Base-by-base conservation (phyloP, 2,888 invertebrate species). In the Agrochola macilenta region DNA sequence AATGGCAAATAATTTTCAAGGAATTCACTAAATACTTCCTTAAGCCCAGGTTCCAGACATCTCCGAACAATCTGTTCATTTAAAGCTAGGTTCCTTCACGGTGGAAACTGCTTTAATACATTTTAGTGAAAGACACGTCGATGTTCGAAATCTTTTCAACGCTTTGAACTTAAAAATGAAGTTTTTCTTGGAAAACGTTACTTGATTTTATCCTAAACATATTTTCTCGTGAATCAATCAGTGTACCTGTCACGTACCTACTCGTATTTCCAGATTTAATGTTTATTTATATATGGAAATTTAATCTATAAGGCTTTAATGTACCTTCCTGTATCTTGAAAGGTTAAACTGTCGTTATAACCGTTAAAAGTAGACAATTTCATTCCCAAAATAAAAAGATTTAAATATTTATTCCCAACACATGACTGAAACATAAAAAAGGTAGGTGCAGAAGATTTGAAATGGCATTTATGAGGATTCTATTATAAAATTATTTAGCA, bases 91-190 rank as follows among this genome's bases (percentile, higher is more conserved):
- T 83, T 79, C 72, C 73, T 85, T 85, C 77, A 81, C 83, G 79
- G 84, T 30, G 82, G 82, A 81, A 86, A 90, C 87, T 87, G 85
- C 83, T 87, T 87, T 85, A 86, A 84, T 84, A 87, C 85, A 87
- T 87, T 89, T 88, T 80, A 70, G 75, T 84, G 82, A 87, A 84
- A 84, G 83, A 86, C 82, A 79, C 76, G 79, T 79, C 76, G 83
- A 88, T 86, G 84, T 85, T 87, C 84, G 72, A 84, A 87, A 81
- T 78, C 83, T 79, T 85, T 90, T 89, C 82, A 85, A 76, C 77
- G 79, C 84, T 86, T 88, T 86, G 82, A 86, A 87, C 82, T 83
- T 84, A 84, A 73, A 82, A 72, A 70, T 58, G 64, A 78, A 84
- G 54, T 39, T 60, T 69, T 84, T 78, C 63, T 52, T 46, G 30